phyloP scores from a whole-genome alignment of 2,797 vertebrate genomes.

The Peromyscus eremicus region DNA sequence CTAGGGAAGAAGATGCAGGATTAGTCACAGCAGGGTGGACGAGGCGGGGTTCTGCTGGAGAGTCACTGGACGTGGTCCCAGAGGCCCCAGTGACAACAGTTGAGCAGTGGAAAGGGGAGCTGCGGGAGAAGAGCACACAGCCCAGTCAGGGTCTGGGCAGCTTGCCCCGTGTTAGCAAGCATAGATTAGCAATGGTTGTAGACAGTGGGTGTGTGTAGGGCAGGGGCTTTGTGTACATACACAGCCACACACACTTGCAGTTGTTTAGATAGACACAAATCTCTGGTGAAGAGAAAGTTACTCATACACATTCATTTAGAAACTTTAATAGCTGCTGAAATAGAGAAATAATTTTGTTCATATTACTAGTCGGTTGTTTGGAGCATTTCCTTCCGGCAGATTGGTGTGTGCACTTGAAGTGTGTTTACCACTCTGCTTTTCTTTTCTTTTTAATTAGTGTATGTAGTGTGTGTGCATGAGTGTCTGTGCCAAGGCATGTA shows the following conservation, averaged over 20 bases:
- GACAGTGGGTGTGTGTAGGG: not conserved
- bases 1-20: not conserved
- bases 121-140: not conserved
- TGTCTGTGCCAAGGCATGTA: not conserved
- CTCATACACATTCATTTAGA: not conserved
- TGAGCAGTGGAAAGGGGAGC: not conserved
- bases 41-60: not conserved
- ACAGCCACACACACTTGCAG: not conserved
- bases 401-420: not conserved
- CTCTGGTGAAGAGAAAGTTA: not conserved
- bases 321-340: slow-evolving; percentile 30
- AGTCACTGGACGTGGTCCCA: not conserved
- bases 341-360: not conserved
- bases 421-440: not conserved
- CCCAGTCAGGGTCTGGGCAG: not conserved
- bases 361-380: not conserved
- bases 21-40: not conserved
- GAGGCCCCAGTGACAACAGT: not conserved
- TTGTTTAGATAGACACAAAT: not conserved
- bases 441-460: not conserved
- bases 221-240: not conserved
- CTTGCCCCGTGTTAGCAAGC: not conserved
- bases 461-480: not conserved
- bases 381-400: not conserved
- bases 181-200: not conserved